Conservation (phyloP, 2,113 vertebrate genomes). For the Clarias gariepinus region DNA sequence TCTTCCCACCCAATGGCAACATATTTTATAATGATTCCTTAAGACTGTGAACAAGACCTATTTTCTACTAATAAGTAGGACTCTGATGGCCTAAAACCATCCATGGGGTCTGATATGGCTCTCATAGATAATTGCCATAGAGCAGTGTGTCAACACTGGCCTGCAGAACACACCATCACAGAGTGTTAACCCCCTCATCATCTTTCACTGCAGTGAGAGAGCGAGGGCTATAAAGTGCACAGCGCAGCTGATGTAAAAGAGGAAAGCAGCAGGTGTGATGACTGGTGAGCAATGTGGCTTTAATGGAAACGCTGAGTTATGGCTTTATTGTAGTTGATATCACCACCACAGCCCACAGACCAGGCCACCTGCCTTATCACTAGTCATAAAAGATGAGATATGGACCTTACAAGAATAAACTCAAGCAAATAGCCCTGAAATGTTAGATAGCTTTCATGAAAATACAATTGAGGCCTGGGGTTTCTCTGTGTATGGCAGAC, state of each 20-base stretch:
- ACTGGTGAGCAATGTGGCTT: constrained; percentile 63
- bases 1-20: background rate
- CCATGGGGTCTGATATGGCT: constrained; percentile 2
- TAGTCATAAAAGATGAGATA: constrained; percentile 65
- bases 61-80: constrained; percentile 4
- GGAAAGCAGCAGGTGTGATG: constrained; percentile 70
- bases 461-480: constrained; percentile 31
- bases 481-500: constrained; percentile 31
- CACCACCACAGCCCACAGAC: constrained; percentile 65
- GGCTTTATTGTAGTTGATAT: constrained; percentile 73
- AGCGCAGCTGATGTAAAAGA: constrained; percentile 69
- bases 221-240: constrained; percentile 66
- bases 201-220: constrained; percentile 55
- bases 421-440: constrained; percentile 52
- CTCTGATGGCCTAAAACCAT: background rate
- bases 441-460: constrained; percentile 43
- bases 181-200: constrained; percentile 50
- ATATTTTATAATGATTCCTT: background rate
- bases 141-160: constrained; percentile 39
- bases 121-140: constrained; percentile 40
- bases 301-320: constrained; percentile 69
- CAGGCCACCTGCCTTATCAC: constrained; percentile 72
- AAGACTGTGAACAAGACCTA: background rate
- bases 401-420: constrained; percentile 44
- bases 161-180: constrained; percentile 20